Base-by-base conservation (phyloP, 1,140 invertebrate species). In the Ylistrum balloti region DNA sequence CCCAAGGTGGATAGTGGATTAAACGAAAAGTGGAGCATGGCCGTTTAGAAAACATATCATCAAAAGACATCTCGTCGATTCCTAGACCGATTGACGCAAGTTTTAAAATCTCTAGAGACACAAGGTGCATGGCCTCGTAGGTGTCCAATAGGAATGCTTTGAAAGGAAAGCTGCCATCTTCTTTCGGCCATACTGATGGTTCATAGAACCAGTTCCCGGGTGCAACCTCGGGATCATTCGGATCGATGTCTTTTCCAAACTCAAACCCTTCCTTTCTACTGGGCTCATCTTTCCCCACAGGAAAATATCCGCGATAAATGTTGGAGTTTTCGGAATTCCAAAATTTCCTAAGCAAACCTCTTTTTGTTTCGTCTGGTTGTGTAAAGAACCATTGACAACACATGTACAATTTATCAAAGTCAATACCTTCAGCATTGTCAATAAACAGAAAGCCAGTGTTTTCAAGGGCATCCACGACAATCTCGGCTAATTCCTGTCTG, bases 181-280 rank as follows among this genome's bases (percentile, higher is more conserved):
- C 92, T 10, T 88, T n/a, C 22, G 94, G 94, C 94, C 94, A 94
- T 5, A 92, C 87, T 35, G 93, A 92, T 17, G 90, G 89, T 85
- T 94, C 94, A 35, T 90, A 92, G 86, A 94, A 93, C 90, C 93
- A 92, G 35, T 93, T 93, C 22, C 90, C 91, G 9, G 91, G 91
- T 11, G 90, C 41, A 0, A 91, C 90, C 9, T 87, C 88, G 13
- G 90, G 48, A 35, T 93, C 91, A 41, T 87, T 88, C 11, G 90
- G 88, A 22, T 88, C 38, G 17, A 92, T 88, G n/a, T 93, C 92
- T 48, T 85, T 35, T 17, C 92, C 94, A 74, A 93, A 91, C 86
- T 94, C 94, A 89, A 93, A 94, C 0, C 93, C 93, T 87, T 94
- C 92, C 48, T 94, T 94, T 56, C 91, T 90, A 33, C 91, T 93